phyloP scores from a whole-genome alignment of 1,140 invertebrate genomes.

The Anthonomus grandis region DNA sequence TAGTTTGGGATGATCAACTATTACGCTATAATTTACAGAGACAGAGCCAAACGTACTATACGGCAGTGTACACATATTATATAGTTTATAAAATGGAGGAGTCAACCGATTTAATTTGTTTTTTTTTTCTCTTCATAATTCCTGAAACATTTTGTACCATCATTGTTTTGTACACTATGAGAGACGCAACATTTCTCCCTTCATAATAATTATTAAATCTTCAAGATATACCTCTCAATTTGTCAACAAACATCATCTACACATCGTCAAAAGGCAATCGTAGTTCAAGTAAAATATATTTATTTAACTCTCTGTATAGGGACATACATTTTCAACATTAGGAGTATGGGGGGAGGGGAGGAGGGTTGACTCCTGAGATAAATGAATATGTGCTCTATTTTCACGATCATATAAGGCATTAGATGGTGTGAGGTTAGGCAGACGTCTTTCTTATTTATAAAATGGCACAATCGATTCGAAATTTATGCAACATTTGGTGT shows the following conservation, averaged over 20 bases:
- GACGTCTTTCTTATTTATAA: no score
- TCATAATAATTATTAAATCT: conserved; percentile 24
- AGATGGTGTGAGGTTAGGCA: conserved; percentile 41
- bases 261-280: conserved; percentile 22
- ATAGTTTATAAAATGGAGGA: conserved; percentile 42
- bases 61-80: no score
- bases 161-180: conserved; percentile 41
- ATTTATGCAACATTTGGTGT: no score
- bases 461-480: no score
- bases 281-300: conserved; percentile 15
- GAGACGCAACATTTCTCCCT: background rate
- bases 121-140: no score
- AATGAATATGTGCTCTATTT: conserved; percentile 40
- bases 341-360: conserved; percentile 26
- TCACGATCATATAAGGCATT: conserved; percentile 43
- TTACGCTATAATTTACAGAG: no score
- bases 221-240: conserved; percentile 33
- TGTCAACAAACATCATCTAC: conserved; percentile 29
- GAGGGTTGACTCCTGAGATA: conserved; percentile 39
- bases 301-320: conserved; percentile 21
- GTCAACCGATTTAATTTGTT: conserved; percentile 39
- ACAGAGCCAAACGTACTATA: conserved; percentile 48
- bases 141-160: conserved; percentile 46
- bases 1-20: no score
- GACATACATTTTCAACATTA: conserved; percentile 19